Conservation (phyloP, 1,140 invertebrate species). For the Bombus ignitus region DNA sequence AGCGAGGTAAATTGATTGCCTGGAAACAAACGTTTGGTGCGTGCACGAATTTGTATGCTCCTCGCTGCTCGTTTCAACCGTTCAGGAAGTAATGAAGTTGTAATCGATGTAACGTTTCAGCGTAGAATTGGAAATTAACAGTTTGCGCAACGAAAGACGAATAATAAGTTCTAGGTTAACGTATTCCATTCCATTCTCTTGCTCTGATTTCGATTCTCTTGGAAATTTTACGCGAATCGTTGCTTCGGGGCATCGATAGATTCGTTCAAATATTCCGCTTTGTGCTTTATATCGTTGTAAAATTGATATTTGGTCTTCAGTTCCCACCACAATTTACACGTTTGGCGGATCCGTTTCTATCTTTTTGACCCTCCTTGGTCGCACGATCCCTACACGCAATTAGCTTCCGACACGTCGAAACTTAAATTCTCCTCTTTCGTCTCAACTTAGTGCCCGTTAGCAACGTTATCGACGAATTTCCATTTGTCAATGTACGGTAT, state of each 20-base stretch:
- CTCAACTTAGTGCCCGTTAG: no score
- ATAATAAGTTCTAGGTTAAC: slow-evolving; percentile 1
- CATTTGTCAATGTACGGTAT: no score
- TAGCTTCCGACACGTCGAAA: no score
- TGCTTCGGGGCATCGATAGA: neutral
- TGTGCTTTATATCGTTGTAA: no score
- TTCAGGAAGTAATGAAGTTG: slow-evolving; percentile 9
- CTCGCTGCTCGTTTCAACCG: slow-evolving; percentile 1
- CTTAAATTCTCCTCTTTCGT: no score
- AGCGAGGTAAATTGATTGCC: slow-evolving; percentile 17
- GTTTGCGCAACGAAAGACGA: slow-evolving; percentile 2
- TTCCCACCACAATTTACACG: no score
- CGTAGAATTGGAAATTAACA: slow-evolving; percentile 13
- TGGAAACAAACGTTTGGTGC: slow-evolving; percentile 13
- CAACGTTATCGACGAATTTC: neutral
- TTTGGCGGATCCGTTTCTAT: neutral
- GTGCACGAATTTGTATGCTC: slow-evolving; percentile 9
- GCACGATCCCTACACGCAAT: no score
- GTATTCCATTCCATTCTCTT: neutral
- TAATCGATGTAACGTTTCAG: slow-evolving; percentile 19
- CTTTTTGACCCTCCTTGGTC: neutral
- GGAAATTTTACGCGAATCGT: neutral
- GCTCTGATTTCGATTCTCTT: neutral
- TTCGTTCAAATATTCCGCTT: neutral
- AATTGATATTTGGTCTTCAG: no score